Base-by-base conservation (phyloP, 2,797 vertebrate species). In the Ctenopoma kingsleyae region DNA sequence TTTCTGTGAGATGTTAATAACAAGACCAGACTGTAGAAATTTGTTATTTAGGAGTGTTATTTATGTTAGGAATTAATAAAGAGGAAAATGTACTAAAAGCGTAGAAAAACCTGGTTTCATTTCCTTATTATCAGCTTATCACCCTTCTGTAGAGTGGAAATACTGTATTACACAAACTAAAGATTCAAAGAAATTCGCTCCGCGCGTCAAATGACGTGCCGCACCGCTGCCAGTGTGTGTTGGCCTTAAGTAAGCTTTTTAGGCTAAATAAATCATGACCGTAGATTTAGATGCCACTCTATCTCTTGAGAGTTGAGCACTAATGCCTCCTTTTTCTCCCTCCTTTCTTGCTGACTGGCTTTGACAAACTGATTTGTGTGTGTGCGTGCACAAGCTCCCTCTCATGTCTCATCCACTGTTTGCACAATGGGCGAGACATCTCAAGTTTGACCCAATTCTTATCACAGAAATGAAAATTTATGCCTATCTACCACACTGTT, bases 361-460 rank as follows among this genome's bases (percentile, higher is more conserved):
- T 78, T 86, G 71, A 88, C 76, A 78, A 77, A 85, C 76, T 81
- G 74, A 71, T 80, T 61, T 75, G 41, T 76, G 79, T 78, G 66
- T 61, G 48, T 43, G 20, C 56, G 57, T 53, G 50, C 53, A 27
- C 44, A 40, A 60, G 71, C 70, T 83, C 80, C 59, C 70, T 78
- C 81, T 82, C 58, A 50, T 61, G 76, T 83, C 86, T 88, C 80
- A 56, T 70, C 80, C 71, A 69, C 76, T 63, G 68, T 74, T 76
- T 76, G 87, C 85, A 90, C 85, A 82, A 75, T 67, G 30, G 30
- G 30, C 8, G 30, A 32, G 30, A 32, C 30, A 32, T 32, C 81
- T 80, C 1, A 16, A 84, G 80, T 86, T 84, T 94, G 93, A 94
- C 94, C 93, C 89, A 94, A 54, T 94, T 94, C 83, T 84, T 74